These are phyloP conservation scores for Centropus unirufus DNA, from an alignment of 2,113 vertebrate genomes.

Conservation along the genomic window DNA sequence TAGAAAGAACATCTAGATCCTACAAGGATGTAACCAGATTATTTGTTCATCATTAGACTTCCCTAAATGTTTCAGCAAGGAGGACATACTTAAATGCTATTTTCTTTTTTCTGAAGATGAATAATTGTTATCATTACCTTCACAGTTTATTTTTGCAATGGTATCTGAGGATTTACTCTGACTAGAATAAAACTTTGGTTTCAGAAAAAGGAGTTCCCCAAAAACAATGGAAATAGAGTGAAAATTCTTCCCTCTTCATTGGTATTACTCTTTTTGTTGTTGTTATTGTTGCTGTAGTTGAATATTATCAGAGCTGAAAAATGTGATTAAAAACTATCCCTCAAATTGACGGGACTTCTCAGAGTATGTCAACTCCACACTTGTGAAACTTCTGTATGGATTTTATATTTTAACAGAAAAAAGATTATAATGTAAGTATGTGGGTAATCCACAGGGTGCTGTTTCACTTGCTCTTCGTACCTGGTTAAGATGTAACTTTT, in stretches of 20 bases:
- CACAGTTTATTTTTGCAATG: background rate
- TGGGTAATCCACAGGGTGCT: background rate
- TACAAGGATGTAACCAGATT: background rate
- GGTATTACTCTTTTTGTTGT: background rate
- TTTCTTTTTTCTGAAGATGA: background rate
- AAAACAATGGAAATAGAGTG: background rate
- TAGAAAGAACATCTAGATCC: background rate
- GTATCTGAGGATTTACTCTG: background rate
- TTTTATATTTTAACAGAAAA: background rate
- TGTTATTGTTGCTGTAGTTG: background rate
- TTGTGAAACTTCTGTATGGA: background rate
- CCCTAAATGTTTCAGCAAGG: background rate
- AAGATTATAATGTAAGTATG: background rate
- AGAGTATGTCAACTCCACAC: background rate
- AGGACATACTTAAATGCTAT: background rate
- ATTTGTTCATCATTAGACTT: background rate
- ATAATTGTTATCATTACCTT: background rate
- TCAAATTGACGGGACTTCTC: background rate
- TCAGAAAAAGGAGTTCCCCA: fast-evolving
- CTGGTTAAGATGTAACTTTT: background rate
- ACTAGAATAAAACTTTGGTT: background rate
- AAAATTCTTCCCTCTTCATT: background rate
- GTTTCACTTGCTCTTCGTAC: background rate
- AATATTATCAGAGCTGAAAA: constrained; percentile 9
- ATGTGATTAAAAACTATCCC: background rate